Base-by-base conservation (phyloP, 23 tunicate genomes). In the Diplosoma virens region DNA sequence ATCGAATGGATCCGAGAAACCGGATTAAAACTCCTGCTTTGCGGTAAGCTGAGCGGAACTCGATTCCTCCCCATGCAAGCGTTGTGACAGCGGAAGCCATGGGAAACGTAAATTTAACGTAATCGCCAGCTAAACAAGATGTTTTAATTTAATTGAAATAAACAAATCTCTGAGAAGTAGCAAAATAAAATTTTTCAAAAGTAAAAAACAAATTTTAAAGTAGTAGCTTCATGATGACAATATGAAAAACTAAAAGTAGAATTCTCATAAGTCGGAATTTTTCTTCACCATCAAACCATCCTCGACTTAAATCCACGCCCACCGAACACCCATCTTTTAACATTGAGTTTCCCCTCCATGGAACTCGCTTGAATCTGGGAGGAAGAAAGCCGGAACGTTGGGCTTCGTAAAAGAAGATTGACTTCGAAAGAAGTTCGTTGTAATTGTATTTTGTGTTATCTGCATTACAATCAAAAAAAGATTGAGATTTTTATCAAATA, bases 41-140 rank as follows among this genome's bases (percentile, higher is more conserved):
- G 30, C 68, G 50, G 74, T 95, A 95, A 17, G 96, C 96, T 46
- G 75, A 66, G 26, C 76, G 30, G 77, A 76, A 95, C 27, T 46
- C 81, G 66, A 89, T 89, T 60, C 92, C 90, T 21, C 99, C 99
- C 99, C 99, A 95, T 0, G 96, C 90, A 7, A 95, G 72, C 32
- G 80, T 81, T 21, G 96, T 95, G 0, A 94, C 94, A 1, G 99
- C 71, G 47, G 78, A 78, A 27, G 99, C 99, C 96, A 89, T 84
- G 18, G 99, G 99, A 54, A 95, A 95, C 14, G 82, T 94, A 58
- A 95, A 95, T 55, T 95, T 95, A 2, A 88, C 87, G 56, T 78
- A 61, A 75, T 95, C 99, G 21, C 99, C 99, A 81, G 99, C 99
- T 92, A 41, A 1, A 41, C 11, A n/a, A n/a, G n/a, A n/a, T n/a